phyloP scores from a whole-genome alignment of 2,113 vertebrate genomes.

The Crocuta crocuta region DNA sequence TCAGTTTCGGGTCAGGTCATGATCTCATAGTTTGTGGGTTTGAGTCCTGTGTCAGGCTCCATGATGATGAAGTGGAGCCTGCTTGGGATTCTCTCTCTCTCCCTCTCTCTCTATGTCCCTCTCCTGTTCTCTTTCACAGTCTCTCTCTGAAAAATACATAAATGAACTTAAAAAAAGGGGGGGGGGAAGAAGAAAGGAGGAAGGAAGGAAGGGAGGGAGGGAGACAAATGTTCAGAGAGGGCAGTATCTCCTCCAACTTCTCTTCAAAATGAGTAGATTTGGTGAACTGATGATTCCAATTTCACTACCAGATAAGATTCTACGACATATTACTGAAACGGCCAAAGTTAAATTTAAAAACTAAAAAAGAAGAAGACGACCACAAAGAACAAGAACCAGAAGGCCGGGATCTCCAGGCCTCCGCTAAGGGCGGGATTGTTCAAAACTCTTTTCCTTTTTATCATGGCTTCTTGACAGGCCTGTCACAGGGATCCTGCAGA shows the following conservation, averaged over 20 bases:
- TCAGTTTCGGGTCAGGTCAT: too few relatives aligned
- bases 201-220: not conserved
- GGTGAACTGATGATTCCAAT: not conserved
- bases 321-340: not conserved
- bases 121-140: too few relatives aligned
- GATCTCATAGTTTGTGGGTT: too few relatives aligned
- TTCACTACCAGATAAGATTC: not conserved
- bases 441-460: not conserved
- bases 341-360: not conserved
- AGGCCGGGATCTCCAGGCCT: not conserved
- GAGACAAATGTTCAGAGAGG: not conserved
- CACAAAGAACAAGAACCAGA: not conserved
- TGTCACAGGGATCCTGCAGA: not conserved
- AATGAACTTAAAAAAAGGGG: too few relatives aligned
- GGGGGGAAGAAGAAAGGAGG: fast-evolving
- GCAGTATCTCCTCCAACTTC: not conserved
- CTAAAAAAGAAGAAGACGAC: not conserved
- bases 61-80: too few relatives aligned
- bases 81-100: too few relatives aligned
- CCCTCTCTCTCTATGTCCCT: too few relatives aligned
- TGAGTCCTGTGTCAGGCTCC: too few relatives aligned
- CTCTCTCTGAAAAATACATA: too few relatives aligned
- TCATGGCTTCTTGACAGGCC: not conserved
- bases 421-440: not conserved
- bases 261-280: not conserved